Evolutionary conservation across 2,797 vertebrate genomes (phyloP), one percentile per base, ranked within the genome.

Genomic region (Arremon brunneinucha): DNA sequence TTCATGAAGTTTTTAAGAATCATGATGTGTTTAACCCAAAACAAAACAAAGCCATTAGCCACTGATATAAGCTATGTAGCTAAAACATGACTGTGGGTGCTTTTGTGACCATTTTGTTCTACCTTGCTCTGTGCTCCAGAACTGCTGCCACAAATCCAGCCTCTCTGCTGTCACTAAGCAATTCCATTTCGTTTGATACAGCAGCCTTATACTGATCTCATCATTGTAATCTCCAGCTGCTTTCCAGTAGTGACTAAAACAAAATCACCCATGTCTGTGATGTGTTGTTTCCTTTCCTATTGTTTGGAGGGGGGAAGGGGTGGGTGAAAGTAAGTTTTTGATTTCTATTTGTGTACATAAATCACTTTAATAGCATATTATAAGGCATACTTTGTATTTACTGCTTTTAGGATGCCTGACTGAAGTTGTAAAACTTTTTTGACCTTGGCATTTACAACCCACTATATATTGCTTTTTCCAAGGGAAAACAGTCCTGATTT

Each of bases 191-290:
- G 70, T 79, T 60, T n/a, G 52, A 64, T 37, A 68, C 2, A 63
- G 57, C 52, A 90, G 70, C 53, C 53, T 92, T 85, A 53, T 18
- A 87, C 78, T 82, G 77, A 94, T 84, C 75, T 92, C 90, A 93
- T 91, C 46, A 72, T 11, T 57, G 47, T 35, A 92, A 95, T 84
- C 77, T 87, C 80, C 65, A 37, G 52, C 70, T 72, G 24, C 78
- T 86, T 79, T 92, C 92, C 83, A 87, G 67, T 10, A 90, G 52
- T 32, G 44, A 87, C 83, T 70, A 44, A 88, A 96, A 60, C 50
- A 90, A 77, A 76, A 17, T 89, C 74, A 87, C 14, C n/a, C 55
- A 46, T n/a, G 78, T 12, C 57, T 90, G 14, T 56, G 67, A 80
- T 56, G 34, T 3, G 56, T 1, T 2, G 22, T 63, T 94, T 87